Base-by-base conservation (phyloP, 2,888 invertebrate species). In the Ceraclea dissimilis region DNA sequence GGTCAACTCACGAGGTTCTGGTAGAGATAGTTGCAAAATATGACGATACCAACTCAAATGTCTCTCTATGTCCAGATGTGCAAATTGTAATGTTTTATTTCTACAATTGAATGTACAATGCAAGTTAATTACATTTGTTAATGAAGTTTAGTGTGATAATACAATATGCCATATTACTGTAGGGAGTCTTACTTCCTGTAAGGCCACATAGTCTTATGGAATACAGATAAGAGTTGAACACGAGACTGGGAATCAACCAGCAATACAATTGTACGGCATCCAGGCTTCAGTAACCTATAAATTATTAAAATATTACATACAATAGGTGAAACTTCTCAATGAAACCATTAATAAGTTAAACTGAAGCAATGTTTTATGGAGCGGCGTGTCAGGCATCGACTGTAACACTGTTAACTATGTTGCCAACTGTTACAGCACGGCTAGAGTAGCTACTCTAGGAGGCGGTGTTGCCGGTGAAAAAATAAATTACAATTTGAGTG, bases 71-170 rank as follows among this genome's bases (percentile, higher is more conserved):
- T 90, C 84, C 77, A 98, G 83, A 70, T 90, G 94, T 21, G 93
- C 91, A 79, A 98, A 99, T 76, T 94, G 84, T 58, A 99, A 81
- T 0, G 95, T 96, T 75, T 96, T 97, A 77, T 96, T 96, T 71
- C 93, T 94, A 68, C n/a, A 39, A 16, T 75, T 19, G n/a, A 11
- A 49, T 13, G 20, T 31, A 31, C n/a, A 26, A 49, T 49, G 39
- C 46, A 39, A 48, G 26, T 2, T 48, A 16, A 10, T 2, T 48
- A 11, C 17, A n/a, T 48, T 20, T 48, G 16, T 21, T 16, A 48
- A 20, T 20, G 8, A n/a, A n/a, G n/a, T n/a, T n/a, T n/a, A n/a
- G n/a, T n/a, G n/a, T n/a, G n/a, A n/a, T n/a, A 2, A 2, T n/a
- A 8, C 2, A 26, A 26, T 26, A 26, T 6, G 26, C 4, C 26